Percentiles rank a stretch among this genome's conserved stretches.
Conservation (phyloP, 2,888 invertebrate genomes). For the Lapara coniferarum region DNA sequence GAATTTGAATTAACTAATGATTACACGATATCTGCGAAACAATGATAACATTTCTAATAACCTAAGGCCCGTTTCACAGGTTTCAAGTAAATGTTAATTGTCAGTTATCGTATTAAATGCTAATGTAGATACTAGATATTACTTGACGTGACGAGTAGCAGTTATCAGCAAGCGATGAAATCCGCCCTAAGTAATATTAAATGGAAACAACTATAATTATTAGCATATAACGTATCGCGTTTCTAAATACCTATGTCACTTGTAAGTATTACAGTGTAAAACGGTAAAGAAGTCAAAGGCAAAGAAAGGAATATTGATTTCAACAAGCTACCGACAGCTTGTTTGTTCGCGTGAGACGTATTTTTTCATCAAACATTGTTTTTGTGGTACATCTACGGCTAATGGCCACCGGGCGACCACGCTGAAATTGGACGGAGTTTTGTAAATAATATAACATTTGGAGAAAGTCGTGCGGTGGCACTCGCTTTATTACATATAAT, state of each 20-base stretch:
- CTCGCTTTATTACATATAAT: constrained; percentile 62
- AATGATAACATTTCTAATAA: background rate
- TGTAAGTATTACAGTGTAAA: too few relatives aligned
- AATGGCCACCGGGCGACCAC: constrained; percentile 41
- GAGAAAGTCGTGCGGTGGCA: constrained; percentile 37
- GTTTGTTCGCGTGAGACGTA: constrained; percentile 22
- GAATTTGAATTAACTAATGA: background rate
- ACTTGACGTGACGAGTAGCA: too few relatives aligned
- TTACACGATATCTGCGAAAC: background rate
- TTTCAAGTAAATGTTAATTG: too few relatives aligned
- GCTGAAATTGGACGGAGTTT: constrained; percentile 49
- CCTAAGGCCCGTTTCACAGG: too few relatives aligned
- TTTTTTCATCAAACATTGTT: constrained; percentile 42
- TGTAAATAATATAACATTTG: constrained; percentile 42
- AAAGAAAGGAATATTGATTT: constrained; percentile 11
- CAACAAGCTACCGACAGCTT: constrained; percentile 22
- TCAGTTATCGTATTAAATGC: too few relatives aligned
- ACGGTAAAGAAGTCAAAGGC: background rate
- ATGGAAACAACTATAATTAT: too few relatives aligned
- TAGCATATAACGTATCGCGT: too few relatives aligned
- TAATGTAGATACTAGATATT: too few relatives aligned
- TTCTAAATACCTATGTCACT: too few relatives aligned
- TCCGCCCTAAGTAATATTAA: too few relatives aligned
- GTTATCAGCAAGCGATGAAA: too few relatives aligned
- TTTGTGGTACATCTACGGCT: constrained; percentile 44